phyloP scores from a whole-genome alignment of 2,797 vertebrate genomes.

The Kryptopterus vitreolus region DNA sequence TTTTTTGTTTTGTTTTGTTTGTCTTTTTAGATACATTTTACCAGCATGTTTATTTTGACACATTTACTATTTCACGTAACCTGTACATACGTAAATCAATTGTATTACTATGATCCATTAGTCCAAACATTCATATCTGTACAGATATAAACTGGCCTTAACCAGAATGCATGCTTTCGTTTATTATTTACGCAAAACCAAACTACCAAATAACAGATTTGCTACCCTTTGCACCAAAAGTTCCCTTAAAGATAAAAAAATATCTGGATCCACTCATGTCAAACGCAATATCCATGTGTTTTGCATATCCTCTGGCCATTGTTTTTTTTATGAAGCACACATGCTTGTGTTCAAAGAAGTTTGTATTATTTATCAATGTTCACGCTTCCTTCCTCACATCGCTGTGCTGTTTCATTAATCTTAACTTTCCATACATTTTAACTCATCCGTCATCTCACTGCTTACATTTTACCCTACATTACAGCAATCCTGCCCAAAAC shows the following conservation, averaged over 20 bases:
- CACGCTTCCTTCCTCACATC: neutral
- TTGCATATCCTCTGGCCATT: neutral
- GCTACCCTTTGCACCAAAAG: neutral
- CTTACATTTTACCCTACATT: neutral
- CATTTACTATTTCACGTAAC: neutral
- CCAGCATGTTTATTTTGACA: neutral
- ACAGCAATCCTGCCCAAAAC: neutral
- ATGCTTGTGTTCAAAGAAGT: neutral
- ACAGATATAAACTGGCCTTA: neutral
- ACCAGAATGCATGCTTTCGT: neutral
- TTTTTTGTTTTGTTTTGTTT: no score
- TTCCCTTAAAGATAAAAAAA: no score
- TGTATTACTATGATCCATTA: neutral
- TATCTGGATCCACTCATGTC: neutral
- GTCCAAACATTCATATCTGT: neutral
- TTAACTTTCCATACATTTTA: neutral
- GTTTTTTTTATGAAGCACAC: neutral
- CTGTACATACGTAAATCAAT: neutral
- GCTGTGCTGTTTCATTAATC: slow-evolving; percentile 1
- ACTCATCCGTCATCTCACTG: neutral
- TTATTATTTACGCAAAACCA: neutral
- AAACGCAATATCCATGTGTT: no score
- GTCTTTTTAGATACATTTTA: neutral
- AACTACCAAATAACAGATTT: neutral
- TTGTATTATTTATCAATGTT: neutral